Base-by-base conservation (phyloP, 2,888 invertebrate species). In the Galerucella nymphaeae region DNA sequence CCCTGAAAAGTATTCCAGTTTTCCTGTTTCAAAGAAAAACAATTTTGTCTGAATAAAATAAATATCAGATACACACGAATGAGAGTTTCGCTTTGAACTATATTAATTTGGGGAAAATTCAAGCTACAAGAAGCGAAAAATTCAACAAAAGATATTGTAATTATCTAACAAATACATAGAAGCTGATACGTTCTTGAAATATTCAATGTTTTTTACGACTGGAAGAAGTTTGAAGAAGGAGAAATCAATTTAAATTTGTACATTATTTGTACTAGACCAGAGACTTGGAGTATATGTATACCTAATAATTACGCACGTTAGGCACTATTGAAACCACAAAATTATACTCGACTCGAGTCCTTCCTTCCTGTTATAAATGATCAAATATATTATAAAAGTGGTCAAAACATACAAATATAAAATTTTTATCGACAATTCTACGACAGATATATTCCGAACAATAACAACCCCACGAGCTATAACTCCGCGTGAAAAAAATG, bases 401-500 rank as follows among this genome's bases (percentile, higher is more conserved):
- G 57, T 64, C 63, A 62, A 62, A 70, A 70, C 70, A 70, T 18
- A 53, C 62, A 70, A n/a, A 55, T 57, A 30, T 18, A 64, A 57
- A 41, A 42, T 55, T 64, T 50, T 63, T 70, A 16, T 55, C 11
- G 14, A 69, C 18, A 69, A 69, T 63, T 55, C 63, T 57, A 42
- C 62, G 41, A 41, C 55, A 62, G 63, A 62, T 69, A 69, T 30
- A 62, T 58, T 30, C 16, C 57, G 53, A 48, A 70, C 70, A 70
- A 70, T 57, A 57, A 38, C 48, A 59, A 23, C 50, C 41, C 50
- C 61, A 48, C 30, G 20, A 64, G 6, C 18, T 45, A 45, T 66
- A 63, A 70, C 55, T 57, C 70, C 16, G 70, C 61, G 70, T 57
- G 70, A 64, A 63, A 64, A 70, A 70, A 70, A 70, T 70, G 70